These are phyloP conservation scores for Dexiosoma caninum DNA, from an alignment of 2,888 invertebrate genomes.

Conservation along the genomic window DNA sequence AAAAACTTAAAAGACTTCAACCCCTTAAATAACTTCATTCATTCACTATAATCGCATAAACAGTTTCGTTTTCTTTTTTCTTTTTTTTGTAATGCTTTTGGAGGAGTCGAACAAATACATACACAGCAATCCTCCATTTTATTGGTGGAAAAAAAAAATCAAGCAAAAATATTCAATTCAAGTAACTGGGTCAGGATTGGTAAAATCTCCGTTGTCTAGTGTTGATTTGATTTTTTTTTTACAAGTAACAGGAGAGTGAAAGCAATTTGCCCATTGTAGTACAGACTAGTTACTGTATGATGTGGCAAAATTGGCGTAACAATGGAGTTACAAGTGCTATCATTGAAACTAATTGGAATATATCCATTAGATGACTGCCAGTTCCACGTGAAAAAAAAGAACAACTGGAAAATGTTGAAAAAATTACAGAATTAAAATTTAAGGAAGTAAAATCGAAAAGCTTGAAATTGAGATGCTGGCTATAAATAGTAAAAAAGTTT, in stretches of 20 bases:
- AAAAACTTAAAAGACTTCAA: background rate
- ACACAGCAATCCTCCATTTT: constrained; percentile 5
- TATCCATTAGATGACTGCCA: constrained; percentile 35
- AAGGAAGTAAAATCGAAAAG: background rate
- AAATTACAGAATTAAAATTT: background rate
- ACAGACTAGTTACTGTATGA: constrained; percentile 36
- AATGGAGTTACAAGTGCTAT: constrained; percentile 48
- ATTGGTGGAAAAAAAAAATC: background rate
- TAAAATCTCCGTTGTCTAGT: constrained; percentile 35
- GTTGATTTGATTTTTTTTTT: background rate
- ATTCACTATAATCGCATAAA: constrained; percentile 61
- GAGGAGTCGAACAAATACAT: constrained; percentile 48
- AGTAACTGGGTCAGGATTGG: constrained; percentile 58
- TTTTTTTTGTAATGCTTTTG: background rate
- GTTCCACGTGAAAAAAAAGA: background rate
- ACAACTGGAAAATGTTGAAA: background rate
- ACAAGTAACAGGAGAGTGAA: background rate
- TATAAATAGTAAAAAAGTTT: no score
- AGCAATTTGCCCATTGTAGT: constrained; percentile 9
- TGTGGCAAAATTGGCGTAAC: constrained; percentile 45
- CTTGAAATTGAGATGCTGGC: no score
- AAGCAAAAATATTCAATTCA: constrained; percentile 13
- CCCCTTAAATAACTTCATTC: background rate
- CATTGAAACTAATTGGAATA: constrained; percentile 58
- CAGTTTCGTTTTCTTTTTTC: constrained; percentile 7